A percentile compares a stretch with the other conserved stretches of the same genome.
Conservation (phyloP, 1,140 invertebrate genomes). For the Megathymus violae region DNA sequence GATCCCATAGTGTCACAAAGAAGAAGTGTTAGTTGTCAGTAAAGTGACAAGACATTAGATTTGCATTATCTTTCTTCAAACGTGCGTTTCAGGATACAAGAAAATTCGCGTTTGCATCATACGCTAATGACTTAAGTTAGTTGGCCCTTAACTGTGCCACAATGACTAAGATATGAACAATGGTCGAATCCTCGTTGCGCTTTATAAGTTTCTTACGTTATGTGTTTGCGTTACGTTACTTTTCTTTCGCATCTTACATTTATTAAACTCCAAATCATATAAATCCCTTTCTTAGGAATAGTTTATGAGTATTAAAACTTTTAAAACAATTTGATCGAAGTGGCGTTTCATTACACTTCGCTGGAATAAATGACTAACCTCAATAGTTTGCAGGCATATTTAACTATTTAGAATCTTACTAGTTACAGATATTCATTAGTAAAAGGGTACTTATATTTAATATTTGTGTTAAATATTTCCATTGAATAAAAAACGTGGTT, state of each 20-base stretch:
- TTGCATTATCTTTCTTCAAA: slow-evolving; percentile 15
- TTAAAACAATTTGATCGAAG: too few species aligned
- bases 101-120: slow-evolving; percentile 4
- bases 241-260: not conserved
- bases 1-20: not conserved
- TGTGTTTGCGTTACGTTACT: not conserved
- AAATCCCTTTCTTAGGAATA: too few species aligned
- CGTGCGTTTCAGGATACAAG: slow-evolving; percentile 14
- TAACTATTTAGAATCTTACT: too few species aligned
- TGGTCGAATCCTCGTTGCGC: slow-evolving; percentile 19
- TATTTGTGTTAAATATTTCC: too few species aligned
- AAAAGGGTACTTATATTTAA: too few species aligned
- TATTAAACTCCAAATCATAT: not conserved
- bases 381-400: too few species aligned
- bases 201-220: not conserved
- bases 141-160: slow-evolving; percentile 22
- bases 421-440: too few species aligned
- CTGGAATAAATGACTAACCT: too few species aligned
- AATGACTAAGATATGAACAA: slow-evolving; percentile 11
- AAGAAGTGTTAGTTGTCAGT: not conserved
- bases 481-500: not conserved
- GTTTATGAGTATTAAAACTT: too few species aligned
- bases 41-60: slow-evolving; percentile 3
- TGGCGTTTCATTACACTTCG: too few species aligned
- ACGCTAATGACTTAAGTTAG: slow-evolving; percentile 16